Evolutionary conservation across 2,888 invertebrate species (phyloP).

Genomic region (Marronus borbonicus): DNA sequence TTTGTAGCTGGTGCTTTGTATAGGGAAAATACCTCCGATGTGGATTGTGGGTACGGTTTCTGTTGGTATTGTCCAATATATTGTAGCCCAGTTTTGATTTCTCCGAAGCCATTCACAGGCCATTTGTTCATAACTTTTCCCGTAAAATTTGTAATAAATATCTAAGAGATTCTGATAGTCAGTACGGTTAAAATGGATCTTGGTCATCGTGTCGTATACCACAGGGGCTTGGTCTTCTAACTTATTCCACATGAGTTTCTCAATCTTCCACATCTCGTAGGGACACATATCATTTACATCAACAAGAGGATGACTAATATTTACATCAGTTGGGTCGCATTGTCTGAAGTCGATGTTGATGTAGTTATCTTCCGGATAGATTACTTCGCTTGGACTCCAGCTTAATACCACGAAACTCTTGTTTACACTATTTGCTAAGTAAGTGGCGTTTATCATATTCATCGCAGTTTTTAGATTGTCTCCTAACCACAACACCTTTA

Average conservation of each 20-base stretch:
- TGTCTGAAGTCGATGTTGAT: constrained; percentile 76
- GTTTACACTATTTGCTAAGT: constrained; percentile 57
- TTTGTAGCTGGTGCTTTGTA: constrained; percentile 74
- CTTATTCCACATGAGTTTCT: constrained; percentile 78
- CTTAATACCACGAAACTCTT: constrained; percentile 76
- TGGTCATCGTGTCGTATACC: constrained; percentile 72
- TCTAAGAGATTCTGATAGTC: constrained; percentile 73
- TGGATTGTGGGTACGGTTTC: constrained; percentile 65
- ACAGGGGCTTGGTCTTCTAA: constrained; percentile 73
- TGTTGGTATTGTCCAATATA: constrained; percentile 23
- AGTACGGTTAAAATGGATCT: constrained; percentile 71
- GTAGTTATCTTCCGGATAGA: constrained; percentile 71
- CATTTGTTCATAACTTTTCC: constrained; percentile 63
- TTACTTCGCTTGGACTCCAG: constrained; percentile 79
- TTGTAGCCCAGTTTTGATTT: constrained; percentile 65
- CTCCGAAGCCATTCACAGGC: constrained; percentile 81
- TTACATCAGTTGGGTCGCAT: constrained; percentile 72
- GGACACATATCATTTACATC: constrained; percentile 71
- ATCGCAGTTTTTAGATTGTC: constrained; percentile 71
- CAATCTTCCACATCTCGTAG: constrained; percentile 79
- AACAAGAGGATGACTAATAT: background rate
- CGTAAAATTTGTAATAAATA: constrained; percentile 60
- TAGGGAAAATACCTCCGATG: constrained; percentile 82
- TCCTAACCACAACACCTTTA: constrained; percentile 82
- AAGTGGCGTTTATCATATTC: constrained; percentile 66